Conservation (phyloP, 1,140 invertebrate species). For the Adelges cooleyi region DNA sequence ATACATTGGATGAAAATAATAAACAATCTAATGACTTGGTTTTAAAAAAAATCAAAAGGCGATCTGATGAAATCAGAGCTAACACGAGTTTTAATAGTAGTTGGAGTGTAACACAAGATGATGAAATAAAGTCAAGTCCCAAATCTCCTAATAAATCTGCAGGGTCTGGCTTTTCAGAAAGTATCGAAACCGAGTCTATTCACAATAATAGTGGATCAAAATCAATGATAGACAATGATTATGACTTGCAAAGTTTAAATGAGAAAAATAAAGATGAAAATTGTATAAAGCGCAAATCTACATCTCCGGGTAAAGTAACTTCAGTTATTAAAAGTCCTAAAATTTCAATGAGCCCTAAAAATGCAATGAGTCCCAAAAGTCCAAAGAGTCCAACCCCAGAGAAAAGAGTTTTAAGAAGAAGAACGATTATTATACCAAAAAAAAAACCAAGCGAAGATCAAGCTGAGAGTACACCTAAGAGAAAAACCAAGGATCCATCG, state of each 20-base stretch:
- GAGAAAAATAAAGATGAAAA: not conserved
- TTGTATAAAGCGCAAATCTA: not conserved
- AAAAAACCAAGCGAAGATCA: not conserved
- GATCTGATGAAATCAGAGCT: not conserved
- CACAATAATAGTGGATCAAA: too few relatives aligned
- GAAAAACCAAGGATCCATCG: not conserved
- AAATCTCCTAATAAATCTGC: too few relatives aligned
- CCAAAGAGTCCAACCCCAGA: slow-evolving; percentile 19
- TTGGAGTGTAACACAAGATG: slow-evolving; percentile 3
- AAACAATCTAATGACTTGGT: not conserved
- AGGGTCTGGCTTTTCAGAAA: too few relatives aligned
- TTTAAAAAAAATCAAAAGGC: not conserved
- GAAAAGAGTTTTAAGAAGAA: slow-evolving; percentile 10
- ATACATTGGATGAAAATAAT: too few relatives aligned
- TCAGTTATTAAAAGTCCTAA: too few relatives aligned
- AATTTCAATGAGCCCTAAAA: not conserved
- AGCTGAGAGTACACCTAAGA: slow-evolving; percentile 12
- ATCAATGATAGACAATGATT: too few relatives aligned
- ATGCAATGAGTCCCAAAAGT: slow-evolving; percentile 1
- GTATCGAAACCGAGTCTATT: too few relatives aligned
- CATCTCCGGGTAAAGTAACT: not conserved
- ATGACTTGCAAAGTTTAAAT: not conserved
- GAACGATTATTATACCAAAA: slow-evolving; percentile 12
- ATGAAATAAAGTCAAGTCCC: not conserved
- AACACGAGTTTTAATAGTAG: slow-evolving; percentile 2